These are phyloP conservation scores for Phenganax marumi DNA, from an alignment of 92 coral and sea anemone species.

Conservation along the genomic window DNA sequence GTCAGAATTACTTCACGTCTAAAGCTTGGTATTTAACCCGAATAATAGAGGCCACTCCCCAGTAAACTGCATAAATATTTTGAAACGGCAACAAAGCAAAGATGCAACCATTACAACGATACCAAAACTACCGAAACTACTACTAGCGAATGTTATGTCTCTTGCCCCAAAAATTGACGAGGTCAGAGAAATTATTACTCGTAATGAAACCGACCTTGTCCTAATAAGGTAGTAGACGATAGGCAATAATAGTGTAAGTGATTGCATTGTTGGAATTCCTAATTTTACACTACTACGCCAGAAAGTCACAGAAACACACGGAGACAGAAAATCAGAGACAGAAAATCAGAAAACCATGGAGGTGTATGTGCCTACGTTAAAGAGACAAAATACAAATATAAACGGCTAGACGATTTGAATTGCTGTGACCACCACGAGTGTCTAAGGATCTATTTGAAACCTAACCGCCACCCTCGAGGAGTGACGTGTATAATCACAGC, in stretches of 20 bases:
- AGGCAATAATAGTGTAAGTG: too few species aligned
- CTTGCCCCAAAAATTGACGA: conserved; percentile 48
- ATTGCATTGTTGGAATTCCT: conserved; percentile 26
- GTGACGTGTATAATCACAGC: conserved; percentile 23
- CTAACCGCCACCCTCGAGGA: conserved; percentile 44
- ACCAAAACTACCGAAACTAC: too few species aligned
- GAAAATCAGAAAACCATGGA: conserved; percentile 47
- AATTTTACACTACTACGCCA: too few species aligned
- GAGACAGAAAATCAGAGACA: too few species aligned
- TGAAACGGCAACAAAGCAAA: too few species aligned
- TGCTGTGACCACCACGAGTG: conserved; percentile 44
- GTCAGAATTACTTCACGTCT: too few species aligned
- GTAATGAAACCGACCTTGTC: conserved; percentile 42
- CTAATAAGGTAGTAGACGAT: too few species aligned
- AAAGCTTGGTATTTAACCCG: too few species aligned
- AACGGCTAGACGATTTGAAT: conserved; percentile 36
- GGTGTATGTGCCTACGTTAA: conserved; percentile 40
- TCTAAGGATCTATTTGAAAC: conserved; percentile 45
- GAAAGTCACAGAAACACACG: too few species aligned
- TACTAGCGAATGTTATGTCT: conserved; percentile 42
- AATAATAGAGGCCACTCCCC: too few species aligned
- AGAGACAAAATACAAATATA: conserved; percentile 18
- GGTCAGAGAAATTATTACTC: conserved; percentile 45
- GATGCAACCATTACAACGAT: too few species aligned
- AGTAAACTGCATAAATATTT: too few species aligned